phyloP scores from a whole-genome alignment of 2,888 invertebrate genomes.

The Ceramica pisi region DNA sequence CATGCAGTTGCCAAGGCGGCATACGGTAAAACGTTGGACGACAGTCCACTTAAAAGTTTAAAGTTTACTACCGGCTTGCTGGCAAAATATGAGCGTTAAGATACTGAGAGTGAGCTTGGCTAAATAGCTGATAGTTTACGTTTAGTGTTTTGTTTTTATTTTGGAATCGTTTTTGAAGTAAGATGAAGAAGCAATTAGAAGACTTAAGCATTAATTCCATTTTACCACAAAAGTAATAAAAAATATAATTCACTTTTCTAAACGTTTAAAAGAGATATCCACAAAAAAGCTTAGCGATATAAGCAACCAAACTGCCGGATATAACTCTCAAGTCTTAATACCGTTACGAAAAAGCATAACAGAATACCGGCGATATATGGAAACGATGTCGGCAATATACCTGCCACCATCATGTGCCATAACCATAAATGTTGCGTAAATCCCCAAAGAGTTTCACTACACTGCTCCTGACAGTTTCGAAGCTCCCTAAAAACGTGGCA shows the following conservation, averaged over 20 bases:
- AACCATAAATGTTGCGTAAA: slow-evolving; percentile 61
- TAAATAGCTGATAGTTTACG: slow-evolving; percentile 26
- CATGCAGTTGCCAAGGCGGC: slow-evolving; percentile 58
- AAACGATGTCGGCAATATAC: slow-evolving; percentile 61
- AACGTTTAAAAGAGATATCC: slow-evolving; percentile 5
- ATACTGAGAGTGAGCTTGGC: slow-evolving; percentile 13
- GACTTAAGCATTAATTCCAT: too few species aligned
- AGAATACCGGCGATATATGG: slow-evolving; percentile 52
- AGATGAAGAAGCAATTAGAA: too few species aligned
- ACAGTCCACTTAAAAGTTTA: slow-evolving; percentile 65
- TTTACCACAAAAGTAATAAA: too few species aligned
- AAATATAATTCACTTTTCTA: neutral
- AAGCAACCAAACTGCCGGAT: slow-evolving; percentile 42
- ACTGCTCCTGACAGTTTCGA: slow-evolving; percentile 45
- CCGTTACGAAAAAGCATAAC: slow-evolving; percentile 51
- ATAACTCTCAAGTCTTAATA: slow-evolving; percentile 58
- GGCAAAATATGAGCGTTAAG: slow-evolving; percentile 42
- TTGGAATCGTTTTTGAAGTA: neutral
- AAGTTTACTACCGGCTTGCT: slow-evolving; percentile 54
- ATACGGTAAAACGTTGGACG: slow-evolving; percentile 45
- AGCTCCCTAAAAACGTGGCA: slow-evolving; percentile 33
- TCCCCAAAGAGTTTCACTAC: slow-evolving; percentile 57
- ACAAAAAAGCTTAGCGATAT: slow-evolving; percentile 6
- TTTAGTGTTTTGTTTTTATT: neutral
- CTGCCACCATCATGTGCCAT: slow-evolving; percentile 55